These are phyloP conservation scores for Thripadectes ignobilis DNA, from an alignment of 2,797 vertebrate species.

Conservation along the genomic window DNA sequence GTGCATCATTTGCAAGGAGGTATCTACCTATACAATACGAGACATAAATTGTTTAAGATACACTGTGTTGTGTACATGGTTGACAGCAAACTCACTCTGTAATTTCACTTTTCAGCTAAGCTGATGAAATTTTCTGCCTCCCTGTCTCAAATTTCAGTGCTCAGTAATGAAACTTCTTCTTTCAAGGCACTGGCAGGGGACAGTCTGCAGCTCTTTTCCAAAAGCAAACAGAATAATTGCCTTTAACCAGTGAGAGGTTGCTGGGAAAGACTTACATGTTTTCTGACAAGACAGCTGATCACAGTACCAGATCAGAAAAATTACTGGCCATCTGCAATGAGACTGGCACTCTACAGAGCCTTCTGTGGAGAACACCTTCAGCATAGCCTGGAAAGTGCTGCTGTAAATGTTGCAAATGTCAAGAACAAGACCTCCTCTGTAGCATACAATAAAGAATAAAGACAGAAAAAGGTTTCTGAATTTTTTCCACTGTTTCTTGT, in stretches of 20 bases:
- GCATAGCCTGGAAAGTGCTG: not conserved
- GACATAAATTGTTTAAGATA: not conserved
- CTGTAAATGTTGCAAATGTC: not conserved
- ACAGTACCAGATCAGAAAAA: constrained; percentile 8
- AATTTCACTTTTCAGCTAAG: constrained; percentile 28
- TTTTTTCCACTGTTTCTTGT: not conserved
- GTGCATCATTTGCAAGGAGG: not conserved
- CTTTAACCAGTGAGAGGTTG: not conserved
- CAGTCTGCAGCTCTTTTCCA: not conserved
- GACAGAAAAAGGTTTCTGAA: not conserved
- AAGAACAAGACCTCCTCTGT: not conserved
- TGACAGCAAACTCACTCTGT: constrained; percentile 2
- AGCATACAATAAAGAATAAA: not conserved
- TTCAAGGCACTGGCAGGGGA: not conserved
- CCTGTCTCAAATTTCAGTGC: not conserved
- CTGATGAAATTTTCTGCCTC: not conserved
- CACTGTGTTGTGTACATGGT: not conserved
- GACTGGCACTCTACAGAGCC: not conserved
- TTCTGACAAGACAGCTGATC: constrained; percentile 13
- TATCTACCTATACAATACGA: not conserved
- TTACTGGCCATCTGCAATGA: not conserved
- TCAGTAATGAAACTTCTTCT: not conserved
- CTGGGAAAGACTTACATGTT: not conserved
- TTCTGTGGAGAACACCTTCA: not conserved
- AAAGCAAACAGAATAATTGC: constrained; percentile 7